Evolutionary conservation across 2,113 vertebrate genomes (phyloP), one percentile per base, ranked within the genome.

Genomic region (Salminus brasiliensis): DNA sequence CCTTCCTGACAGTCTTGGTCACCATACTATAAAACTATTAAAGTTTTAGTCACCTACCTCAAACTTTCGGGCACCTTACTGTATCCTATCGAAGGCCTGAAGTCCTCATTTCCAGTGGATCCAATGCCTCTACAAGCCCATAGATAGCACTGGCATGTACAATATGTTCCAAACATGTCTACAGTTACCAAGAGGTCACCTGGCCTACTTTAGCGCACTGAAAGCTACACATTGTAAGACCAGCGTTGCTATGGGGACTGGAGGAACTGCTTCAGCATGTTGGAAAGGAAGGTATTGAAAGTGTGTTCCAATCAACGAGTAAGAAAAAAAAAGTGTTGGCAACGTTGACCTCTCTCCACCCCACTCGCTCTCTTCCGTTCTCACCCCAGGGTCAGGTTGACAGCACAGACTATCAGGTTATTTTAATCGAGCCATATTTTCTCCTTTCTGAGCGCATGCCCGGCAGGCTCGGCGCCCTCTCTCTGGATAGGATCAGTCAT

Each of bases 211-310:
- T 43, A 67, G 6, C 29, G 30, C 6, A 25, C 43, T 25, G 36
- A 83, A 66, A 41, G 67, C 74, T 60, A 30, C 39, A 60, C 41
- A 60, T 27, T 12, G 67, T 75, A 53, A n/a, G 18, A 15, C n/a
- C 55, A 77, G 49, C 41, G 84, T 85, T 85, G 78, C 84, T 72
- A 85, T 83, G 84, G 84, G 65, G 78, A 80, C 77, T 23, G 66
- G 23, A 72, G 34, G 79, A 75, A 73, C 79, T 59, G 83, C 71
- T 81, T 62, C 32, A 25, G 67, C 34, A 62, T 52, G 30, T 52
- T 78, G 57, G 55, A 71, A 67, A 74, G 66, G 67, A 47, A 73
- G 71, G 12, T 75, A 77, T 47, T 69, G 68, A 84, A 79, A 74
- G 67, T 29, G 34, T 23, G 12, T 39, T 66, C 72, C 57, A 79